Evolutionary conservation across 2,797 vertebrate species (phyloP), one percentile per base, ranked within the genome.

Genomic region (Sparus aurata): DNA sequence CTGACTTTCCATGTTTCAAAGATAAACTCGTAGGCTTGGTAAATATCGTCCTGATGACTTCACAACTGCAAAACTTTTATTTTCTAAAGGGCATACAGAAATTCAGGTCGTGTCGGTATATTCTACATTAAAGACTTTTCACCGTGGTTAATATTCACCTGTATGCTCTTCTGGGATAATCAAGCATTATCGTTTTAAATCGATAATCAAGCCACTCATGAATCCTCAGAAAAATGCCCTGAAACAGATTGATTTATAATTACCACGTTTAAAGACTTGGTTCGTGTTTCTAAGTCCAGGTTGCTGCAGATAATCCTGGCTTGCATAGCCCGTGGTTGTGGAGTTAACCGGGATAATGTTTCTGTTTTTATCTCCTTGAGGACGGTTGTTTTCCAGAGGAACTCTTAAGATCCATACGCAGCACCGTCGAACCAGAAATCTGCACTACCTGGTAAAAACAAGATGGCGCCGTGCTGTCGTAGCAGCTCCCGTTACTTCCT

Each of bases 1-100:
- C 68, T 10, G 59, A 23, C 22, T 86, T 90, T 85, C 75, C 75
- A 73, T 15, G 20, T 69, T 87, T 91, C 50, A 86, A 87, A 83
- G 85, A 86, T 4, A 11, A 38, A 38, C 5, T 82, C 59, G 85
- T 83, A 80, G 83, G 64, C 78, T 83, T 89, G 82, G 79, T 87
- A 82, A 69, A 55, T 73, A 49, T 5, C 11, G 25, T 54, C 15
- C 6, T 23, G 52, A 54, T 6, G 5, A 54, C 52, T 54, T 23
- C 23, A 4, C 15, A 16, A 25, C 5, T 25, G 23, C 23, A 54
- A 15, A 54, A 23, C 22, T 18, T 22, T 50, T n/a, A 4, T 9
- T 20, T 10, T 11, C 49, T n/a, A n/a, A 50, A 50, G 49, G 20
- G 49, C 7, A 8, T 1, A 20, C 5, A 20, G 18, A 18, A 47